A percentile compares a stretch with the other conserved stretches of the same genome.
Conservation (phyloP, 2,113 vertebrate species). For the Onychorhynchus coronatus region DNA sequence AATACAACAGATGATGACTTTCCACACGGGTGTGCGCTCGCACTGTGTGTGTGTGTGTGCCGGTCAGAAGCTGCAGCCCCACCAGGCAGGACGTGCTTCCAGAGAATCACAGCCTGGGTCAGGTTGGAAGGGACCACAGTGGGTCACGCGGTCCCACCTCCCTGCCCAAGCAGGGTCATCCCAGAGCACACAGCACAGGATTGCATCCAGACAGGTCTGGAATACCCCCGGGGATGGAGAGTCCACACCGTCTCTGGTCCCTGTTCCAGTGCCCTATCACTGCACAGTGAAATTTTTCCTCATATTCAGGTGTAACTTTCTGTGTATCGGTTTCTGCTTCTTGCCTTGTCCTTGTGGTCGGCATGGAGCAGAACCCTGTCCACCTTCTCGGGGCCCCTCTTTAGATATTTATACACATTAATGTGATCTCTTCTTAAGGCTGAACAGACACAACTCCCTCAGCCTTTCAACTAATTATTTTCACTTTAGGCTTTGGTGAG, state of each 20-base stretch:
- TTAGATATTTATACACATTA: background rate
- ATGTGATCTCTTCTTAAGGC: background rate
- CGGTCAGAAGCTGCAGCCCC: background rate
- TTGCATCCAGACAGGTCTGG: background rate
- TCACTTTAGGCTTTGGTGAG: no score
- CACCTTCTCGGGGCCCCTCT: background rate
- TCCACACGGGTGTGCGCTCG: accelerated
- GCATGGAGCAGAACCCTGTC: background rate
- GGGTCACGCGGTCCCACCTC: background rate
- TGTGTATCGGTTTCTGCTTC: background rate
- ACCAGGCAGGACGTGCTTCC: accelerated
- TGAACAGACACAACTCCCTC: background rate
- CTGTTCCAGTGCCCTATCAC: background rate
- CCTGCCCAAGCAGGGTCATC: background rate
- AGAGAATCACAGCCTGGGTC: background rate
- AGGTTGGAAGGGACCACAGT: background rate
- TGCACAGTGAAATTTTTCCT: background rate
- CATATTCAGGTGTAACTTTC: background rate
- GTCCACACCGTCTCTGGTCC: no score
- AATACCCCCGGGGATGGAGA: background rate
- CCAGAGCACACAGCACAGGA: background rate
- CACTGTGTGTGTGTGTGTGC: accelerated
- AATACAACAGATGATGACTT: background rate
- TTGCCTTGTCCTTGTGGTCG: background rate
- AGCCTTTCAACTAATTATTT: background rate